These are phyloP conservation scores for Parthenolecanium corni DNA, from an alignment of 2,888 invertebrate species.

Conservation along the genomic window DNA sequence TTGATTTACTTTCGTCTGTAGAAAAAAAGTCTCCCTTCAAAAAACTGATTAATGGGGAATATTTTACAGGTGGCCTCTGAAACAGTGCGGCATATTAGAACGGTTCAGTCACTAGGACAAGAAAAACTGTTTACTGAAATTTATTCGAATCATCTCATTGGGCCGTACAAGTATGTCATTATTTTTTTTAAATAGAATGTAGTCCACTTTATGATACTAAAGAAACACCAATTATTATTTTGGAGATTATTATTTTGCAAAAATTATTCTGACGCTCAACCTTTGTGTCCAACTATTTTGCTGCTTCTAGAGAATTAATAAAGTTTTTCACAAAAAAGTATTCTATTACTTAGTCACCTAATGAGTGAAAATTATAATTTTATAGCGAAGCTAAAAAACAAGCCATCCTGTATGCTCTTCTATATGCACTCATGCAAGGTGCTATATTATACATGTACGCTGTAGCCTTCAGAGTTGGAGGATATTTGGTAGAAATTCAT, in stretches of 20 bases:
- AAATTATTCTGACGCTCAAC: too few species aligned
- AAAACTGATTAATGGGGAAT: too few species aligned
- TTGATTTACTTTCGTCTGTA: too few species aligned
- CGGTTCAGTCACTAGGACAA: slow-evolving; percentile 38
- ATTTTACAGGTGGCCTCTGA: slow-evolving; percentile 40
- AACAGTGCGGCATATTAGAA: slow-evolving; percentile 41
- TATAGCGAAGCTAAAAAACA: slow-evolving; percentile 39
- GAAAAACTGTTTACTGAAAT: slow-evolving; percentile 38
- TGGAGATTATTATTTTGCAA: too few species aligned
- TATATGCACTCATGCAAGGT: slow-evolving; percentile 40
- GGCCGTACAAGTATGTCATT: slow-evolving; percentile 38
- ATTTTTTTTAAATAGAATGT: too few species aligned
- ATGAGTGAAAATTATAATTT: background rate
- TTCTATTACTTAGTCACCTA: too few species aligned
- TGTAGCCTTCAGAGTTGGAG: slow-evolving; percentile 43
- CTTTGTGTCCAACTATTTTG: too few species aligned
- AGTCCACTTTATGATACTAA: too few species aligned
- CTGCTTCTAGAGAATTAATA: too few species aligned
- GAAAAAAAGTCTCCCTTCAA: too few species aligned
- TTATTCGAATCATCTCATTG: slow-evolving; percentile 38
- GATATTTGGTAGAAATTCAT: slow-evolving; percentile 40
- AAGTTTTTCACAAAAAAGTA: too few species aligned
- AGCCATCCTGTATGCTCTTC: slow-evolving; percentile 37
- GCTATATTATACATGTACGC: slow-evolving; percentile 45
- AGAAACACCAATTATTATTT: too few species aligned